Evolutionary conservation across 1,140 invertebrate species (phyloP), one percentile per base, ranked within the genome.

Genomic region (Diachasmimorpha longicaudata): DNA sequence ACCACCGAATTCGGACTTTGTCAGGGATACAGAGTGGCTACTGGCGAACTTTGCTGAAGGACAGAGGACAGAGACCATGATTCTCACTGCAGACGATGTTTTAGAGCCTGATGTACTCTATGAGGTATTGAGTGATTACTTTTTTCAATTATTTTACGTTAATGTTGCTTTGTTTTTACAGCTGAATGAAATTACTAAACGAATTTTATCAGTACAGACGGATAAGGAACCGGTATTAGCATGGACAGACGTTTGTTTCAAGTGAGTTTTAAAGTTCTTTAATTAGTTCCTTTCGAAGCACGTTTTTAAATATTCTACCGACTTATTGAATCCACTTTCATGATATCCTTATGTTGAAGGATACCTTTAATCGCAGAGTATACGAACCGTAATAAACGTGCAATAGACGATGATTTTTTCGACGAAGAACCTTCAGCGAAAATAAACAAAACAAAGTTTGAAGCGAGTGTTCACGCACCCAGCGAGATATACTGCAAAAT

Each of bases 11-110:
- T 94, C 93, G 0, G 91, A 93, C 75, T 95, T 94, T 85, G 90
- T 91, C 44, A 82, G 82, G 76, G 92, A 94, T 75, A 93, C 93
- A 6, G 91, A 94, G 74, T 95, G 94, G 93, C 90, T 94, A 48
- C 91, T 93, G 80, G 86, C 90, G n/a, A 91, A 91, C 75, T 93
- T 93, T 86, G 90, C 91, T 70, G 91, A 91, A 55, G 92, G 91
- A 21, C 90, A 92, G 79, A 87, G 93, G 74, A 79, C 92, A 13
- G 91, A 95, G 85, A 89, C 85, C 63, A 84, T 93, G 11, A 88
- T 94, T 76, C 85, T 94, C 39, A 91, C 91, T 23, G 92, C 92
- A 25, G 90, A 93, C 25, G 91, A 95, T 90, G 90, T 95, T 36
- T 86, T 95, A 42, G 88, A 91, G 58, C 91, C 92, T 16, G 75